phyloP scores from a whole-genome alignment of 2,888 invertebrate genomes.

The Coleophora flavipennella region DNA sequence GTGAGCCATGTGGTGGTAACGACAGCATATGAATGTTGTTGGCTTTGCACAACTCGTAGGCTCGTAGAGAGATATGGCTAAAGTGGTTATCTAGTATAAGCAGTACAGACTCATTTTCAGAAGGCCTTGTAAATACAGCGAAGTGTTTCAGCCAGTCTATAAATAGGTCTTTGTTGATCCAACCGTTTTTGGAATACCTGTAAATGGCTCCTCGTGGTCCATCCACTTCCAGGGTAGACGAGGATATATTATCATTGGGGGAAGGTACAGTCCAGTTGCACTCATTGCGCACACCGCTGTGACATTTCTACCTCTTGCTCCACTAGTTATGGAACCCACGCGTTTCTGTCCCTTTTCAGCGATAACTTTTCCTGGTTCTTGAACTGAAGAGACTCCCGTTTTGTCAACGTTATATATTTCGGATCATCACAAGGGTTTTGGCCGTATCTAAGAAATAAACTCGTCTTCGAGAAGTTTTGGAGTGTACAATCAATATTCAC shows the following conservation, averaged over 20 bases:
- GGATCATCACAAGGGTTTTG: too few species aligned
- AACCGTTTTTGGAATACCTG: too few species aligned
- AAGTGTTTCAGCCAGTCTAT: constrained; percentile 35
- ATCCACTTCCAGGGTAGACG: constrained; percentile 23
- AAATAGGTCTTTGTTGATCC: too few species aligned
- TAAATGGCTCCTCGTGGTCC: too few species aligned
- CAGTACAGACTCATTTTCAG: constrained; percentile 19
- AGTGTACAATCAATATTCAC: too few species aligned
- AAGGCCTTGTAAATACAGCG: constrained; percentile 16
- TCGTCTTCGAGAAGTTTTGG: too few species aligned
- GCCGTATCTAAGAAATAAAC: too few species aligned
- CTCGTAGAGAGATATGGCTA: constrained; percentile 23
- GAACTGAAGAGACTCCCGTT: constrained; percentile 20
- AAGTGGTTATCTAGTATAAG: constrained; percentile 29
- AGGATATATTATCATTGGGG: constrained; percentile 12
- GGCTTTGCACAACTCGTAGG: constrained; percentile 17
- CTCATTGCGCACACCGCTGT: constrained; percentile 12
- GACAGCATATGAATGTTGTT: constrained; percentile 22
- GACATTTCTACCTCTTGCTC: constrained; percentile 22
- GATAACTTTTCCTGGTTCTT: constrained; percentile 24
- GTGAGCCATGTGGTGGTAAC: constrained; percentile 25
- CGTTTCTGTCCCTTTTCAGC: constrained; percentile 26
- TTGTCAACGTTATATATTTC: constrained; percentile 24
- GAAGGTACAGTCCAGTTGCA: constrained; percentile 9
- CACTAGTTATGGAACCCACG: constrained; percentile 23